Base-by-base conservation (phyloP, 2,113 vertebrate genomes). In the Glaucidium brasilianum region DNA sequence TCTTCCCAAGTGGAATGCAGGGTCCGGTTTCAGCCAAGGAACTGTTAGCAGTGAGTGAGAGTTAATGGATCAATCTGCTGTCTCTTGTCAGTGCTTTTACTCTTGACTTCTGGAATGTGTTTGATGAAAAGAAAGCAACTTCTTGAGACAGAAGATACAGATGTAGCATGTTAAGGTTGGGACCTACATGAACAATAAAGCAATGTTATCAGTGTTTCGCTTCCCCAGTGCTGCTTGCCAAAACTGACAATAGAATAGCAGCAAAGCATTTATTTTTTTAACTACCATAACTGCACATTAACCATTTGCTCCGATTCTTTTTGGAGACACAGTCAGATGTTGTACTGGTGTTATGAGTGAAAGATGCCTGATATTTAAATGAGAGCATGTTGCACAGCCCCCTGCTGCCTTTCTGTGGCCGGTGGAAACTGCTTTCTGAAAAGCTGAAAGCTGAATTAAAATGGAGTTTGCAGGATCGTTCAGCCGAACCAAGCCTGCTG, bases 91-190 rank as follows among this genome's bases (percentile, higher is more conserved):
- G 98, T 97, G 98, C 98, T 99, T 99, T 99, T 98, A 98, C 98
- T 97, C 87, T 98, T 98, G 99, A 99, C 98, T 99, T 98, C 97
- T 98, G 99, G 99, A 99, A 99, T 99, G 99, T 98, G 98, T 98
- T 98, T 98, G 99, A 99, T 99, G 99, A 99, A 99, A 99, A 99
- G 98, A 99, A 97, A 97, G 97, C 92, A 92, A 97, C 97, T 97
- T 98, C 98, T 98, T 98, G 97, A 98, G 97, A 97, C 96, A 96
- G 97, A 98, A 98, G 98, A 98, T 98, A 98, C 97, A 97, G 94
- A 98, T 98, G 98, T 91, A 97, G 96, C 96, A 96, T 98, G 94
- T 96, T 96, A 97, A 97, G 96, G 97, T 97, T 97, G 98, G 94
- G 98, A 96, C 97, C 98, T 97, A 95, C 92, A 94, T 11, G 97